Base-by-base conservation (phyloP, 2,113 vertebrate species). In the Rhinopomastus cyanomelas region DNA sequence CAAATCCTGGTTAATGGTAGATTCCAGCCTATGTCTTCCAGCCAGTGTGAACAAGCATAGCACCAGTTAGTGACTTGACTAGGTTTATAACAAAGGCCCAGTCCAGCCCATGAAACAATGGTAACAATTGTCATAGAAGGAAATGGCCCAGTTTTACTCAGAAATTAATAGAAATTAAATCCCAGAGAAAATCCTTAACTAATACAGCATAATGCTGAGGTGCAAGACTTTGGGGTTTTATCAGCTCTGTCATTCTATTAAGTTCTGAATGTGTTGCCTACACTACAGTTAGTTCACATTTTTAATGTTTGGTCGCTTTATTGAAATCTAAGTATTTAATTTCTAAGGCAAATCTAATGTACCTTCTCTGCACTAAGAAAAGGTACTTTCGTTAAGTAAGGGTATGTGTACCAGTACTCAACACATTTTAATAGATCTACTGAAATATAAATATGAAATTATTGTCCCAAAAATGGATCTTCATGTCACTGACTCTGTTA, bases 401-500 rank as follows among this genome's bases (percentile, higher is more conserved):
- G 6, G 4, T 51, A 27, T 67, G 26, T 42, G 5, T 42, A 51
- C 3, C 14, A 37, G 6, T 5, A 36, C 61, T 81, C 15, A 42
- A 69, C 3, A 16, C 2, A 9, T 84, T 65, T 80, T 57, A 53
- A 48, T 61, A 90, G 76, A 83, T 51, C 12, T 0, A 34, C 46
- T 81, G 64, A 1, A 64, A 78, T 84, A 64, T 48, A 53, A 79
- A 42, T 34, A 34, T 3, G 6, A 23, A 12, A 13, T 13, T 29
- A 26, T 75, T 9, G 17, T 79, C 30, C 59, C 53, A 27, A 60
- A 36, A 39, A 21, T 48, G 6, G 3, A 51, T 62, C 34, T 83
- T 36, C 3, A 3, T 5, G 5, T 16, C 42, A 25, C 21, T 55
- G 32, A 21, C 21, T 27, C 12, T 0, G 1, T 60, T 73, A 23